These are phyloP conservation scores for Parambassis ranga DNA, from an alignment of 2,797 vertebrate genomes.

Conservation along the genomic window DNA sequence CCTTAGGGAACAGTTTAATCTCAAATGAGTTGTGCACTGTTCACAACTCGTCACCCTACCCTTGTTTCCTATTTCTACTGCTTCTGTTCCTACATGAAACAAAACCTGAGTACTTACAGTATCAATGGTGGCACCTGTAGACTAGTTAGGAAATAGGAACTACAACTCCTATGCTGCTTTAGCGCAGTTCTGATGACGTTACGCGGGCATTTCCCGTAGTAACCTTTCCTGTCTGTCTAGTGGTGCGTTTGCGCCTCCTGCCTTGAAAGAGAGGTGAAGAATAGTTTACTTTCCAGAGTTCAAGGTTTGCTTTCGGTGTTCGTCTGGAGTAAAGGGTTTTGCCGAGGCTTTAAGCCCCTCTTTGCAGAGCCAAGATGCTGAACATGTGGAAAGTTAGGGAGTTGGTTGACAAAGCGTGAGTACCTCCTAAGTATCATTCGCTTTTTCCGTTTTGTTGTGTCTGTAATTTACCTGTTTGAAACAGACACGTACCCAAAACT, in stretches of 20 bases:
- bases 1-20: too few relatives aligned
- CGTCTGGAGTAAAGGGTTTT: constrained; percentile 66
- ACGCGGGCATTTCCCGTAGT: constrained; percentile 62
- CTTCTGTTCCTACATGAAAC: too few relatives aligned
- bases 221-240: constrained; percentile 61
- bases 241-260: constrained; percentile 71
- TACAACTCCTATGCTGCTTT: constrained; percentile 60
- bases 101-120: background rate
- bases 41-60: too few relatives aligned
- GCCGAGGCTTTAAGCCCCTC: constrained; percentile 73
- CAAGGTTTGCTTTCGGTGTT: constrained; percentile 70
- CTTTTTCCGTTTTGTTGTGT: constrained; percentile 30
- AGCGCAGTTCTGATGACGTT: constrained; percentile 64
- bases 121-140: background rate
- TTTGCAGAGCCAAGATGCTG: constrained; percentile 84
- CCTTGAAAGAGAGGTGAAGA: constrained; percentile 68
- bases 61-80: too few relatives aligned
- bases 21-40: too few relatives aligned
- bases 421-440: constrained; percentile 54
- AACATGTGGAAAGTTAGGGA: constrained; percentile 99
- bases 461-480: constrained; percentile 76
- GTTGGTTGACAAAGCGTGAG: constrained; percentile 99
- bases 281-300: constrained; percentile 78
- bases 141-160: constrained; percentile 38
- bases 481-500: constrained; percentile 85